Evolutionary conservation across 2,797 vertebrate species (phyloP).

Genomic region (Chanos chanos): DNA sequence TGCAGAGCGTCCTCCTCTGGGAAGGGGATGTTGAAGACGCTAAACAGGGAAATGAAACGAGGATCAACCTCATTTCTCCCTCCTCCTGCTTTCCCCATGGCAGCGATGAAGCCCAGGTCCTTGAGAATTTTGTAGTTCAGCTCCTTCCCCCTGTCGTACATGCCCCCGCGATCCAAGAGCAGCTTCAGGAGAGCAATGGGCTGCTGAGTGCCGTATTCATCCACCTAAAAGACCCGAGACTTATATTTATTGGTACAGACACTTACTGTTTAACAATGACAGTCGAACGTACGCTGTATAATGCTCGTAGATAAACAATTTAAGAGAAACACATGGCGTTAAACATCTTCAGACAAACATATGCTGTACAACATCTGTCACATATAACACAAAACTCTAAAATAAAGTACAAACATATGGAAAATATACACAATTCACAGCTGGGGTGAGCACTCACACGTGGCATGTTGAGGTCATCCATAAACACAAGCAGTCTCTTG

Average conservation of each 20-base stretch:
- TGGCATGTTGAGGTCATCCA: conserved; percentile 98
- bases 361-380: too few relatives aligned
- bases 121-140: conserved; percentile 87
- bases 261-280: too few relatives aligned
- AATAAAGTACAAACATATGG: neutral
- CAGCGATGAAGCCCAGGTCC: conserved; percentile 88
- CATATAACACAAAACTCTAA: too few relatives aligned
- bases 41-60: conserved; percentile 90
- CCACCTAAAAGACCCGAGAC: conserved; percentile 72
- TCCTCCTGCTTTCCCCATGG: conserved; percentile 95
- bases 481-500: conserved; percentile 90
- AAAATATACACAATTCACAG: too few relatives aligned
- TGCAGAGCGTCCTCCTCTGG: conserved; percentile 82
- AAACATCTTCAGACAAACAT: too few relatives aligned
- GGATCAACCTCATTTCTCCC: conserved; percentile 92
- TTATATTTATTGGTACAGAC: neutral
- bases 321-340: too few relatives aligned
- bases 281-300: too few relatives aligned
- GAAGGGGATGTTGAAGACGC: conserved; percentile 87
- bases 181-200: conserved; percentile 92
- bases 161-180: conserved; percentile 83
- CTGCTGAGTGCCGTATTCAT: conserved; percentile 94
- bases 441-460: too few relatives aligned
- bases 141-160: conserved; percentile 91
- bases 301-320: too few relatives aligned